A percentile compares a stretch with the other conserved stretches of the same genome.
These are phyloP conservation scores for Phocoena sinus DNA, from an alignment of 2,113 vertebrate species.

Conservation along the genomic window DNA sequence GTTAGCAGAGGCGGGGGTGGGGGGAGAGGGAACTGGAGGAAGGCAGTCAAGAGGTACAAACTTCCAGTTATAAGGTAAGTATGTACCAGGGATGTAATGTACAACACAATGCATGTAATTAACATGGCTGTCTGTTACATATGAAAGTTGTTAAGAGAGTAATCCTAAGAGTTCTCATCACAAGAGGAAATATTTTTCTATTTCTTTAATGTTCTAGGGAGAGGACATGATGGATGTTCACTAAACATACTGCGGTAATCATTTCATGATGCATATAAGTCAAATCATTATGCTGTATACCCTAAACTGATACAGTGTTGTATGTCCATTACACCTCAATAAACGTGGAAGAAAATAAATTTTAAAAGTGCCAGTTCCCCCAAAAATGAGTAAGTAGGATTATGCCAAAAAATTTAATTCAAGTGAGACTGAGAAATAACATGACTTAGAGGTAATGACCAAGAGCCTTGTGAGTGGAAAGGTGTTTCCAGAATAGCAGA, in stretches of 20 bases:
- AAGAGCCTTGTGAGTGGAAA: background rate
- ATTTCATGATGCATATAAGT: background rate
- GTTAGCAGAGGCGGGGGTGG: background rate
- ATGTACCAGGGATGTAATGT: background rate
- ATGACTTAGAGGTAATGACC: background rate
- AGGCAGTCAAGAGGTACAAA: background rate
- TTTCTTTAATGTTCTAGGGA: background rate
- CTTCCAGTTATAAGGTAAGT: background rate
- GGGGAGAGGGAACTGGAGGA: background rate
- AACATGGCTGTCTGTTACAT: background rate
- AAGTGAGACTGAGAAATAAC: background rate
- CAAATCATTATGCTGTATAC: background rate
- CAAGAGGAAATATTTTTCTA: background rate
- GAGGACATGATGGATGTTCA: background rate
- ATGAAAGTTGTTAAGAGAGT: background rate
- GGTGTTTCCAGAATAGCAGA: background rate
- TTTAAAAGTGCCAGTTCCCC: background rate
- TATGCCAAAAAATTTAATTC: background rate
- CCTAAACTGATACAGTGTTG: background rate
- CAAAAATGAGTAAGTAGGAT: background rate
- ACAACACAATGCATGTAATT: background rate
- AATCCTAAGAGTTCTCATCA: background rate
- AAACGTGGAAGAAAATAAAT: background rate
- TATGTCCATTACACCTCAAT: background rate
- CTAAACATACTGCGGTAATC: background rate